phyloP scores from a whole-genome alignment of 2,888 invertebrate species.

The Clistopyga incitator region DNA sequence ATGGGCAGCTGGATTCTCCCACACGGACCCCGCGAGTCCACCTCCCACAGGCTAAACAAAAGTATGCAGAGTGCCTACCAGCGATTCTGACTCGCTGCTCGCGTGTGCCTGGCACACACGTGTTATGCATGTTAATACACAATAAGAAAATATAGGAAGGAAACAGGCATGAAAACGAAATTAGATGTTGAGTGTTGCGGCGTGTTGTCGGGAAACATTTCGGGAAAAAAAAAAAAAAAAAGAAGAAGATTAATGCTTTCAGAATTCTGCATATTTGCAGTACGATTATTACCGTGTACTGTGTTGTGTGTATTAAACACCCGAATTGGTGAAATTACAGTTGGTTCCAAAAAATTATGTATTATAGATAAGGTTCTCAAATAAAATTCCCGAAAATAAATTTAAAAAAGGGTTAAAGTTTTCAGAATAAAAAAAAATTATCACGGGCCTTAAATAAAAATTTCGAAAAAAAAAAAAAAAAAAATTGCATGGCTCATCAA shows the following conservation, averaged over 20 bases:
- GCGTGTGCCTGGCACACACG: slow-evolving; percentile 55
- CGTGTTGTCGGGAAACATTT: slow-evolving; percentile 20
- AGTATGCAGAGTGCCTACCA: slow-evolving; percentile 39
- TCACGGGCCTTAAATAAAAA: too few relatives aligned
- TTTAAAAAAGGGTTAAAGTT: too few relatives aligned
- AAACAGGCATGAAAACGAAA: slow-evolving; percentile 42
- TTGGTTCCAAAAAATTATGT: not conserved
- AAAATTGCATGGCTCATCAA: not conserved
- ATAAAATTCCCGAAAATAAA: not conserved
- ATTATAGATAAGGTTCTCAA: not conserved
- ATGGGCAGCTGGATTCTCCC: slow-evolving; percentile 65
- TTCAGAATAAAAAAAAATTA: too few relatives aligned
- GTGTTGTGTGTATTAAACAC: not conserved
- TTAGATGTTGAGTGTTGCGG: slow-evolving; percentile 18
- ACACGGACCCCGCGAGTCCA: slow-evolving; percentile 60
- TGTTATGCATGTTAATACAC: slow-evolving; percentile 80
- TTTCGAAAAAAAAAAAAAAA: too few relatives aligned
- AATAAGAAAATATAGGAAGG: slow-evolving; percentile 77
- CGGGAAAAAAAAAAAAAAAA: slow-evolving; percentile 13
- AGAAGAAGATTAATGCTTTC: slow-evolving; percentile 8
- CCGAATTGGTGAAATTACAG: not conserved
- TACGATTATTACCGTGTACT: not conserved
- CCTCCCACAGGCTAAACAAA: slow-evolving; percentile 53
- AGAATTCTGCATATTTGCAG: not conserved
- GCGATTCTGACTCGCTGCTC: slow-evolving; percentile 54